Conservation (phyloP, 2,797 vertebrate genomes). For the Halcyon smyrnensis region DNA sequence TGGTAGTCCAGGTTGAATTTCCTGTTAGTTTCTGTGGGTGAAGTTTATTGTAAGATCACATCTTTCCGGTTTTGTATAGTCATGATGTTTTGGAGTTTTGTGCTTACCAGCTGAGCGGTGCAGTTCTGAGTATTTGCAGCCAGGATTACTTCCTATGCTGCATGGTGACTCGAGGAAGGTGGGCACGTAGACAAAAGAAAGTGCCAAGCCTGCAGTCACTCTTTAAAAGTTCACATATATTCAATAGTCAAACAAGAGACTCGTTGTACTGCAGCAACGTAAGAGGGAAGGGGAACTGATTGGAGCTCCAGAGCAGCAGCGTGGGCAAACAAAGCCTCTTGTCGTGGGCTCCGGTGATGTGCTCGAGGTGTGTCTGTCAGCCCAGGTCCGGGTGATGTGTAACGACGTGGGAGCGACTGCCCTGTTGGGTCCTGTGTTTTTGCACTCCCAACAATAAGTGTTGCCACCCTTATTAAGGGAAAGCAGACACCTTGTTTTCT, state of each 20-base stretch:
- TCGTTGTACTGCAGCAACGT: background rate
- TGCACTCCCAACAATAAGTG: background rate
- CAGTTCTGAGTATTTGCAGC: background rate
- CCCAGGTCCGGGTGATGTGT: background rate
- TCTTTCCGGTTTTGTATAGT: constrained; percentile 1
- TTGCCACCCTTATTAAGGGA: background rate
- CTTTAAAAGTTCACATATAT: background rate
- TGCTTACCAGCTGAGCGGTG: background rate
- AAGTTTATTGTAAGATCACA: background rate
- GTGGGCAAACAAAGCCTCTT: background rate
- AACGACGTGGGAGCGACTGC: background rate
- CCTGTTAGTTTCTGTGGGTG: constrained; percentile 41
- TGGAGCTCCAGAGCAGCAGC: background rate
- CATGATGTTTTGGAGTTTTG: background rate
- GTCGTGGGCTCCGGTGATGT: rapidly evolving
- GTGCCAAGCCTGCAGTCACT: background rate
- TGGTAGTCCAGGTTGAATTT: constrained; percentile 28
- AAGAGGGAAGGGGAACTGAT: background rate
- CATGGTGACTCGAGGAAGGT: background rate
- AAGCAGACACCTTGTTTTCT: background rate
- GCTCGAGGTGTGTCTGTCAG: background rate
- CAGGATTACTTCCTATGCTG: background rate
- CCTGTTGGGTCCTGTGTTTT: background rate
- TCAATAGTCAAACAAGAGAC: background rate
- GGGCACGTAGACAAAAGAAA: background rate